Base-by-base conservation (phyloP, 2,797 vertebrate genomes). In the Dallia pectoralis region DNA sequence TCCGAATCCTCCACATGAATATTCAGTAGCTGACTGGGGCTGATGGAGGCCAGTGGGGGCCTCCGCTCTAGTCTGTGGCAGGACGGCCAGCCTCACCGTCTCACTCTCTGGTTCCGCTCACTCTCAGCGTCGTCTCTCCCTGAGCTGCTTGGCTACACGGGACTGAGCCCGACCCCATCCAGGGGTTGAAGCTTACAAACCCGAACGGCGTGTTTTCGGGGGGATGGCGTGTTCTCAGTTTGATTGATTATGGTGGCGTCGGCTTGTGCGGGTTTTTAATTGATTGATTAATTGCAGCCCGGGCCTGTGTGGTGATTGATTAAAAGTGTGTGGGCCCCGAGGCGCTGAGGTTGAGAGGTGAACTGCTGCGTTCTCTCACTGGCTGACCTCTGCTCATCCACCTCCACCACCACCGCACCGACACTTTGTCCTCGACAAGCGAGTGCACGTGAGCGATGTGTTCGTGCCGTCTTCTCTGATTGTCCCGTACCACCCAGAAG, bases 1-100 rank as follows among this genome's bases (percentile, higher is more conserved):
- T 84, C 84, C 77, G 75, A 86, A 86, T 90, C 87, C 84, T 87
- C 77, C 63, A 78, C 91, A 92, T 93, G 91, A 93, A 93, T 93
- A 93, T 93, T 93, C 92, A 93, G 79, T 71, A 47, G 0, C 74
- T 84, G 82, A 76, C 67, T 74, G 80, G 88, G 85, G 88, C 77
- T 44, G 74, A 33, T 71, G 82, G 85, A 84, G 87, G 87, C 74
- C 69, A 15, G 30, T 82, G 81, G 85, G 85, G 88, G 87, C 73
- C 69, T 36, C 51, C 81, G 81, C 81, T 81, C 71, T 25, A 66
- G 61, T 73, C 79, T 64, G 79, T 77, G 80, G 81, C 79, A 84
- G 82, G 86, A 64, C 3, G 14, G 16, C 11, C 44, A 49, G 33
- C 29, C 18, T 18, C 40, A 6, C 40, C 30, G 84, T 86, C 87